Percentiles rank a stretch among this genome's conserved stretches.
Evolutionary conservation across 2,888 invertebrate species (phyloP).

Genomic region (Orthonevra nobilis): DNA sequence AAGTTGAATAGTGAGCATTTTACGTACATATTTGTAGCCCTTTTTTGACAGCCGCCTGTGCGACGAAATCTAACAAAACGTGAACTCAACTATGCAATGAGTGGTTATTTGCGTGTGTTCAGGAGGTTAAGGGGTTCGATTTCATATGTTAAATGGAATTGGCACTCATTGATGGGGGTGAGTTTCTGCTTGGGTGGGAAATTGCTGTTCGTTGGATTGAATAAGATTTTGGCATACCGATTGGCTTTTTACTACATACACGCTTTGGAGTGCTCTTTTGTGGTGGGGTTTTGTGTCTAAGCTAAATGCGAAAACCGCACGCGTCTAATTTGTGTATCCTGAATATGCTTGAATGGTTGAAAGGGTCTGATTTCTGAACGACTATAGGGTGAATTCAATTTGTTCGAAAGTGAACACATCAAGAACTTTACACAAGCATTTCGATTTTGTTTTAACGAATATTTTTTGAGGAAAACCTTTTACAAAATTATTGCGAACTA

Average conservation of each 20-base stretch:
- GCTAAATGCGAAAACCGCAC: constrained; percentile 13
- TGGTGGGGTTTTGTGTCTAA: constrained; percentile 29
- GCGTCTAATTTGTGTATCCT: background rate
- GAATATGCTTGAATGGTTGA: too few species aligned
- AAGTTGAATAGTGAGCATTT: constrained; percentile 57
- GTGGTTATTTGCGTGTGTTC: constrained; percentile 63
- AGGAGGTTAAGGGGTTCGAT: constrained; percentile 44
- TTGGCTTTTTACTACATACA: constrained; percentile 38
- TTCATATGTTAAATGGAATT: constrained; percentile 28
- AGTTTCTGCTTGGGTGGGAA: background rate
- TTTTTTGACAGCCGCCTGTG: constrained; percentile 58
- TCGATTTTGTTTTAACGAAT: too few species aligned
- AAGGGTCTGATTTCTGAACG: too few species aligned
- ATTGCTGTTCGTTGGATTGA: constrained; percentile 44
- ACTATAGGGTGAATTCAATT: too few species aligned
- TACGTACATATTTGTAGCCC: constrained; percentile 52
- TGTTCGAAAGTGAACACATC: too few species aligned
- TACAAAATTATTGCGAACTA: too few species aligned
- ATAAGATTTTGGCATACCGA: constrained; percentile 47
- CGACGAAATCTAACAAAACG: constrained; percentile 62
- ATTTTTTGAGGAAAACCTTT: too few species aligned
- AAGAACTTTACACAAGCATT: too few species aligned
- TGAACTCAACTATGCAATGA: constrained; percentile 66
- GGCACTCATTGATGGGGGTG: too few species aligned
- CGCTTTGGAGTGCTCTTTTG: constrained; percentile 46